phyloP scores from a whole-genome alignment of 2,888 invertebrate genomes.

The Limnephilus marmoratus region DNA sequence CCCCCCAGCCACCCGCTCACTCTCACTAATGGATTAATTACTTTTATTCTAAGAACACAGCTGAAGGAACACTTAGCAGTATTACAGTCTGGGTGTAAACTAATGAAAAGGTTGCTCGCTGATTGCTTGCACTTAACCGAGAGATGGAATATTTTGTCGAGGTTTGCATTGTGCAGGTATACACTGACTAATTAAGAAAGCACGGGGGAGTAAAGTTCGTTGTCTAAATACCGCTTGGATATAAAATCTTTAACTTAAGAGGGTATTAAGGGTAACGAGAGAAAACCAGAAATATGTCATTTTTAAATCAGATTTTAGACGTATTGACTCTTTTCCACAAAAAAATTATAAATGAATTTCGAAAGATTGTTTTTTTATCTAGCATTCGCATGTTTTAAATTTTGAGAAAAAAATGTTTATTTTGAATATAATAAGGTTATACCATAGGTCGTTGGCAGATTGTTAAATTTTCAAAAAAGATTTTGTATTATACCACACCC shows the following conservation, averaged over 20 bases:
- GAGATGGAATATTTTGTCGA: neutral
- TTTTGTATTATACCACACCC: too few relatives aligned
- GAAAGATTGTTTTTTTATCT: too few relatives aligned
- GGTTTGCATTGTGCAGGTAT: neutral
- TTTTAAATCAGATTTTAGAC: too few relatives aligned
- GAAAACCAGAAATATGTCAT: too few relatives aligned
- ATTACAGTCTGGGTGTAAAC: conserved; percentile 21
- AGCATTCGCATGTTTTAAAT: too few relatives aligned
- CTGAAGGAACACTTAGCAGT: conserved; percentile 26
- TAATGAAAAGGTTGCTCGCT: conserved; percentile 19
- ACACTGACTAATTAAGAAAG: neutral
- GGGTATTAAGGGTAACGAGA: too few relatives aligned
- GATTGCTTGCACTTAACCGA: neutral
- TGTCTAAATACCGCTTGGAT: neutral
- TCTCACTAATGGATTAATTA: conserved; percentile 22
- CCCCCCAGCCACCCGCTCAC: neutral
- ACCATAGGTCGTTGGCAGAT: too few relatives aligned
- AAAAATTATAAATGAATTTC: too few relatives aligned
- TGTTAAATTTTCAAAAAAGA: too few relatives aligned
- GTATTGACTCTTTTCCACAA: too few relatives aligned
- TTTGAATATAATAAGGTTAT: too few relatives aligned
- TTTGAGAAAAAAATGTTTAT: too few relatives aligned
- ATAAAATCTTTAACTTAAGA: neutral
- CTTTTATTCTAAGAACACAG: neutral
- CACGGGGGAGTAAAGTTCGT: neutral